phyloP scores from a whole-genome alignment of 1,140 invertebrate species.

The Onthophagus taurus region DNA sequence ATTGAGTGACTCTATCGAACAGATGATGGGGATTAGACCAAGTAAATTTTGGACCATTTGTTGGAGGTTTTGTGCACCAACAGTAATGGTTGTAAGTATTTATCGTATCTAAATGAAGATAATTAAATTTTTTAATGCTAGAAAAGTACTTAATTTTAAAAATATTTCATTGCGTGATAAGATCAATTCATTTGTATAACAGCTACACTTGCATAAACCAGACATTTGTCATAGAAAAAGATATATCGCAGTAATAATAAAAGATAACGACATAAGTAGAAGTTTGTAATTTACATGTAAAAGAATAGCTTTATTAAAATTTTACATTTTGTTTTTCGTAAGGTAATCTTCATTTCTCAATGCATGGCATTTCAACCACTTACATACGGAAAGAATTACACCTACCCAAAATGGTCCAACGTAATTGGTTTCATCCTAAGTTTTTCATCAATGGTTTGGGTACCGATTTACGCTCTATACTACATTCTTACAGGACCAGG shows the following conservation, averaged over 20 bases:
- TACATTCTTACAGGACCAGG: slow-evolving; percentile 42
- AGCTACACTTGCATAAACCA: too few relatives aligned
- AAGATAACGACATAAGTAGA: too few relatives aligned
- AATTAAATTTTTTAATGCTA: too few relatives aligned
- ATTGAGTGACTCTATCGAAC: slow-evolving; percentile 53
- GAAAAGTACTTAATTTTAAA: too few relatives aligned
- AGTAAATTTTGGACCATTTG: slow-evolving; percentile 52
- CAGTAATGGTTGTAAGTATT: slow-evolving; percentile 49
- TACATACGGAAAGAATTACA: slow-evolving; percentile 52
- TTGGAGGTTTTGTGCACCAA: slow-evolving; percentile 52
- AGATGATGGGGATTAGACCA: slow-evolving; percentile 54
- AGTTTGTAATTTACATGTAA: too few relatives aligned
- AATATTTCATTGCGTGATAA: too few relatives aligned
- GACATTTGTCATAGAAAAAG: too few relatives aligned
- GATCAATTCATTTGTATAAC: too few relatives aligned
- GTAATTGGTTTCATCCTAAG: slow-evolving; percentile 61
- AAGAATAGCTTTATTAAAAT: too few relatives aligned
- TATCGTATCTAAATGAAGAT: too few relatives aligned
- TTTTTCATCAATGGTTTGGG: slow-evolving; percentile 64
- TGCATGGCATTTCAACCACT: slow-evolving; percentile 56
- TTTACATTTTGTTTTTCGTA: too few relatives aligned
- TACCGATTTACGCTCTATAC: slow-evolving; percentile 57
- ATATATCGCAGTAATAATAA: too few relatives aligned
- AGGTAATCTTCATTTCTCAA: slow-evolving; percentile 65
- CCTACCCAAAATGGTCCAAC: slow-evolving; percentile 67